These are phyloP conservation scores for Atherinomorus stipes DNA, from an alignment of 2,113 vertebrate genomes.

Conservation along the genomic window DNA sequence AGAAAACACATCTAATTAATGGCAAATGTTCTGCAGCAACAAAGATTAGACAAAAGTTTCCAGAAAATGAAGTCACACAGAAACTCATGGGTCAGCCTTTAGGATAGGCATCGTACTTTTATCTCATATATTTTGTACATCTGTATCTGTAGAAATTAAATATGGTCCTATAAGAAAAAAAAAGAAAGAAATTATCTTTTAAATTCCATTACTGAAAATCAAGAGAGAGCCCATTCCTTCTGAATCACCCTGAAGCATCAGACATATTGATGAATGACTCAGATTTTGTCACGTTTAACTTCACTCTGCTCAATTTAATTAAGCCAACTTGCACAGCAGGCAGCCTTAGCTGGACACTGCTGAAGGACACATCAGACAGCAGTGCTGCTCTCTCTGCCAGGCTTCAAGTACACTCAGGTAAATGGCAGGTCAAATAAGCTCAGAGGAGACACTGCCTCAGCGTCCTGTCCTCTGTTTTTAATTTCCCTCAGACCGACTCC, in stretches of 20 bases:
- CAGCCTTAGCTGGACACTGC: conserved; percentile 17
- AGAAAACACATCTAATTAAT: conserved; percentile 52
- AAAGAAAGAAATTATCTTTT: neutral
- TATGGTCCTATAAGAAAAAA: neutral
- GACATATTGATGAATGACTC: conserved; percentile 64
- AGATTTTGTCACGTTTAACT: conserved; percentile 68
- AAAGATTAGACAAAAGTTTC: conserved; percentile 23
- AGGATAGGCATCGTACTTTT: conserved; percentile 40
- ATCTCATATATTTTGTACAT: conserved; percentile 28
- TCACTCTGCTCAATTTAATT: conserved; percentile 58
- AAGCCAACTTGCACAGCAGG: conserved; percentile 34
- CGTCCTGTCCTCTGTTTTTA: conserved; percentile 47
- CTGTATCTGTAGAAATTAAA: conserved; percentile 8
- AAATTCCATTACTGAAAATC: conserved; percentile 1
- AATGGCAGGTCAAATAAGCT: conserved; percentile 57
- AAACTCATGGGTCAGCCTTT: conserved; percentile 27
- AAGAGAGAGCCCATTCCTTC: neutral
- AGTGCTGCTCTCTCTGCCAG: conserved; percentile 37
- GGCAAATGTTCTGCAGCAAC: conserved; percentile 52
- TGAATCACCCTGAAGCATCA: neutral
- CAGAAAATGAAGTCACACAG: conserved; percentile 68
- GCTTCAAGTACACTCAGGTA: conserved; percentile 58
- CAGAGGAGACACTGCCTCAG: conserved; percentile 41
- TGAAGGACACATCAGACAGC: conserved; percentile 65
- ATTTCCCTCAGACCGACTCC: conserved; percentile 47